Conservation (phyloP, 2,888 invertebrate species). For the Linyphia triangularis region DNA sequence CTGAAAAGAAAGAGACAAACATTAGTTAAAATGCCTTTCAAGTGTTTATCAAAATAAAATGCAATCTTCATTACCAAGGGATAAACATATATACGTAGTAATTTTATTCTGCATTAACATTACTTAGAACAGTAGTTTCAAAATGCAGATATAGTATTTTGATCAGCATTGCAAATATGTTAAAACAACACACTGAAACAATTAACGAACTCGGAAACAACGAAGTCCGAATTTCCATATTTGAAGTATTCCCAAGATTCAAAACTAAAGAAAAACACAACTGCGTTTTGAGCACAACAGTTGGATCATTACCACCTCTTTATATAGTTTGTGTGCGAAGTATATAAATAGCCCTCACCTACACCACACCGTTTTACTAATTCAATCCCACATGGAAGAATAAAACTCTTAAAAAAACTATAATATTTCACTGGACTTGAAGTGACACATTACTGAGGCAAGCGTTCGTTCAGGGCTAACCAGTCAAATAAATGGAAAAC, state of each 20-base stretch:
- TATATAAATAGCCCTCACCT: background rate
- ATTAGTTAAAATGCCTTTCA: no score
- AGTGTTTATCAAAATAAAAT: no score
- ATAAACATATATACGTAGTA: no score
- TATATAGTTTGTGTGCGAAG: background rate
- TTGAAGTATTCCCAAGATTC: no score
- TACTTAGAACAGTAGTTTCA: no score
- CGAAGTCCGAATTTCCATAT: no score
- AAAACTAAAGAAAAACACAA: background rate
- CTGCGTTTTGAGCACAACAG: background rate
- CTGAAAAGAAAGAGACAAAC: background rate
- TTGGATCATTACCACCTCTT: background rate
- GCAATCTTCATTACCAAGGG: no score
- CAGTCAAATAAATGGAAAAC: background rate
- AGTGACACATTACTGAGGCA: background rate
- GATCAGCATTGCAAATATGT: no score
- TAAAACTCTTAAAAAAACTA: constrained; percentile 1
- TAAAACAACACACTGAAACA: no score
- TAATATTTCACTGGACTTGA: background rate
- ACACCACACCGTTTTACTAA: background rate
- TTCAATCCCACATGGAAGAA: background rate
- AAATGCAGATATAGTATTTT: no score
- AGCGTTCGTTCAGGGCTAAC: constrained; percentile 39
- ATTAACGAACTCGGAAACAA: no score
- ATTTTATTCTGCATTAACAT: no score